A percentile compares a stretch with the other conserved stretches of the same genome.
These are phyloP conservation scores for Coptodon rendalli DNA, from an alignment of 2,113 vertebrate species.

Conservation along the genomic window DNA sequence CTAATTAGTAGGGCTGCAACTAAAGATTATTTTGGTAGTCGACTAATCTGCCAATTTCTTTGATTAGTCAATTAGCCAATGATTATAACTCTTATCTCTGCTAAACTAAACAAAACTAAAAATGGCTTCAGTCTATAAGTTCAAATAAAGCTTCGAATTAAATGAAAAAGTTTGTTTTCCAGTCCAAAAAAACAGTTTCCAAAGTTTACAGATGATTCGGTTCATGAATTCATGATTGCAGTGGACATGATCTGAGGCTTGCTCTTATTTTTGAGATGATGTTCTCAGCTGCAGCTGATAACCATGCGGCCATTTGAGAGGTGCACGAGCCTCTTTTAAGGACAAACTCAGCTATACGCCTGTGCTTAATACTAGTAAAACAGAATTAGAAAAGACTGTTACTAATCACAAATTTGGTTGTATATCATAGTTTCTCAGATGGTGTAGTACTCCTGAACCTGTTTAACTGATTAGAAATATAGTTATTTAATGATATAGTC, in stretches of 20 bases:
- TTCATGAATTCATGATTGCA: not conserved
- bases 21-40: not conserved
- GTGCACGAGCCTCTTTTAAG: not conserved
- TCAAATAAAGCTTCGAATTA: not conserved
- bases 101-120: not conserved
- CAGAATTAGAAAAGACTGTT: not conserved
- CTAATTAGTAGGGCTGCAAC: not conserved
- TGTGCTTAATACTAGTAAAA: not conserved
- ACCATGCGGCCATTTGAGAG: not conserved
- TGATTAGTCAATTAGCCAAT: not conserved
- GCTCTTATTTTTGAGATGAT: not conserved
- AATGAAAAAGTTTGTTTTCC: not conserved
- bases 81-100: not conserved
- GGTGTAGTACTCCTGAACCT: not conserved
- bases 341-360: not conserved
- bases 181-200: fast-evolving
- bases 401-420: too few species aligned
- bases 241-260: not conserved
- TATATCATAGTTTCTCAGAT: not conserved
- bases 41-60: not conserved
- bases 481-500: not conserved
- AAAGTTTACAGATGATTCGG: fast-evolving
- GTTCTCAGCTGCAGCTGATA: not conserved
- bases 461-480: not conserved
- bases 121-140: not conserved